Conservation (phyloP, 1,140 invertebrate species). For the Ceratina japonica region DNA sequence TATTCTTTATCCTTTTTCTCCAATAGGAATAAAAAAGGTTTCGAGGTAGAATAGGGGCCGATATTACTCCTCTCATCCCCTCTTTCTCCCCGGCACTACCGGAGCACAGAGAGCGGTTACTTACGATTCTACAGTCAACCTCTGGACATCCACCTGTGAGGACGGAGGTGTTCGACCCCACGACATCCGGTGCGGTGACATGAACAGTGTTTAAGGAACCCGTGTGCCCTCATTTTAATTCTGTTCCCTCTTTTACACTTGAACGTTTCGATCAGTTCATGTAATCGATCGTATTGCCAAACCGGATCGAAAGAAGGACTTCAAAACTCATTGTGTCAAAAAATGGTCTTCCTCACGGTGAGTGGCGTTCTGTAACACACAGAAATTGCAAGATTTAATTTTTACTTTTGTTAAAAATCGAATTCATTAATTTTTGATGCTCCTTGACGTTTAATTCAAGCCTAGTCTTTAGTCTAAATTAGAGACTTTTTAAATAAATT, state of each 20-base stretch:
- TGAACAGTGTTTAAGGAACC: conserved; percentile 70
- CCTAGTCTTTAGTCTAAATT: background rate
- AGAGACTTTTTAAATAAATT: background rate
- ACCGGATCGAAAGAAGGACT: conserved; percentile 50
- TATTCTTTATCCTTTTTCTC: conserved; percentile 28
- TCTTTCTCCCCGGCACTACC: conserved; percentile 54
- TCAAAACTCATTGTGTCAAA: conserved; percentile 21
- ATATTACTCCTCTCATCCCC: conserved; percentile 54
- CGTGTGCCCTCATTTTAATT: conserved; percentile 62
- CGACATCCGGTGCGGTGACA: conserved; percentile 76
- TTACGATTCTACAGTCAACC: conserved; percentile 79
- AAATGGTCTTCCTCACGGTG: conserved; percentile 54
- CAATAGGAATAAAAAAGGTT: conserved; percentile 50
- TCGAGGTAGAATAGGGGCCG: conserved; percentile 58
- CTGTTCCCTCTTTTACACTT: background rate
- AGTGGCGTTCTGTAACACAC: conserved; percentile 32
- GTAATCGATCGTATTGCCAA: conserved; percentile 44
- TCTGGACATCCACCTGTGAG: conserved; percentile 78
- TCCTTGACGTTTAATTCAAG: background rate
- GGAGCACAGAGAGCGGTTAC: conserved; percentile 73
- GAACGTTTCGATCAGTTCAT: conserved; percentile 48
- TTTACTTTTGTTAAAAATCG: background rate
- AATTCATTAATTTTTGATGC: background rate
- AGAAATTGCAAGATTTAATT: conserved; percentile 9
- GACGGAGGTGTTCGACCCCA: conserved; percentile 78